Evolutionary conservation across 1,140 invertebrate genomes (phyloP).

Genomic region (Agrilus planipennis): DNA sequence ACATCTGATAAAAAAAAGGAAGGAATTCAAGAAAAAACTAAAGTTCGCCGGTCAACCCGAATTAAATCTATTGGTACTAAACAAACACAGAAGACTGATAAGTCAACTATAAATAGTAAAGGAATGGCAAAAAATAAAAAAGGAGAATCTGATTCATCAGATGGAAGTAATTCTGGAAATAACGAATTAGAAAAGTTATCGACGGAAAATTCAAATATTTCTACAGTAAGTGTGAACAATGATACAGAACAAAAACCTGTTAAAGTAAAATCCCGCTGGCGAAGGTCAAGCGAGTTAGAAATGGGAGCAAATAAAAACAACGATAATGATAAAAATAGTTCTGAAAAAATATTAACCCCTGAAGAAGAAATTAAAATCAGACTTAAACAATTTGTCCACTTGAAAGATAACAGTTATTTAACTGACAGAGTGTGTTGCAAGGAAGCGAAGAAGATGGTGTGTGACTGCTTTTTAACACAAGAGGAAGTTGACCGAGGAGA

Average conservation of each 20-base stretch:
- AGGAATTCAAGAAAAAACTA: conserved; percentile 13
- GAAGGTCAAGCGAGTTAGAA: conserved; percentile 70
- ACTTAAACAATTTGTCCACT: conserved; percentile 63
- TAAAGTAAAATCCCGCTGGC: conserved; percentile 78
- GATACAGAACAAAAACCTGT: conserved; percentile 51
- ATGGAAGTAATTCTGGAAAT: conserved; percentile 31
- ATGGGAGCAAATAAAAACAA: conserved; percentile 32
- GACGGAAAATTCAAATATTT: conserved; percentile 27
- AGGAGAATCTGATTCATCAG: conserved; percentile 33
- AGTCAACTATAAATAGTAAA: conserved; percentile 44
- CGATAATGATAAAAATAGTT: conserved; percentile 3
- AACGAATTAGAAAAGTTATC: conserved; percentile 11
- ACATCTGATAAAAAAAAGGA: neutral
- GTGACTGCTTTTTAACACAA: conserved; percentile 85
- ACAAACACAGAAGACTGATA: conserved; percentile 38
- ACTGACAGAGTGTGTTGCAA: conserved; percentile 70
- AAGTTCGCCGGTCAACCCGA: conserved; percentile 42
- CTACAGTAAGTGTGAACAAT: conserved; percentile 28
- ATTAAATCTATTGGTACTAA: conserved; percentile 47
- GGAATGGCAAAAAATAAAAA: conserved; percentile 16
- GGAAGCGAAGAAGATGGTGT: conserved; percentile 86
- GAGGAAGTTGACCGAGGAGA: conserved; percentile 77
- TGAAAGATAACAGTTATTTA: conserved; percentile 76
- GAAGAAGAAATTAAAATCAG: conserved; percentile 54
- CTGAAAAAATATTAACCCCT: conserved; percentile 9